Conservation (phyloP, 2,888 invertebrate species). For the Limnephilus auricula region DNA sequence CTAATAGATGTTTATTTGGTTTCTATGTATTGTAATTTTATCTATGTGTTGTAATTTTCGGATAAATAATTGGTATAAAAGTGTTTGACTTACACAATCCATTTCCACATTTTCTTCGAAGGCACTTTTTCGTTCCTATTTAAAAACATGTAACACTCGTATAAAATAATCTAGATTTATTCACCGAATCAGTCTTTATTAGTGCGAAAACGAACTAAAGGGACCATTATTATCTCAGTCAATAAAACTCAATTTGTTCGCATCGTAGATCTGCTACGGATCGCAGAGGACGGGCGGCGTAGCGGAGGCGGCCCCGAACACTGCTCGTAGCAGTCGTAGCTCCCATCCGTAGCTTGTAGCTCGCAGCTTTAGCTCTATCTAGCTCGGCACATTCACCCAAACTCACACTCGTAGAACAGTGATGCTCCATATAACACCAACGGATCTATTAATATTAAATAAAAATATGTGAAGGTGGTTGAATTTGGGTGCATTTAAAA, state of each 20-base stretch:
- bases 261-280: conserved; percentile 45
- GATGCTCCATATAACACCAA: conserved; percentile 52
- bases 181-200: conserved; percentile 55
- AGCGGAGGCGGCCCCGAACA: conserved; percentile 59
- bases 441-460: neutral
- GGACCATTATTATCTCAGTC: conserved; percentile 56
- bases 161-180: conserved; percentile 32
- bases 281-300: conserved; percentile 59
- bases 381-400: conserved; percentile 49
- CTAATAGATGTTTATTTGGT: neutral
- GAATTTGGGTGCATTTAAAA: neutral
- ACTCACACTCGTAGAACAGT: conserved; percentile 52
- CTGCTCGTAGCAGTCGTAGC: conserved; percentile 49
- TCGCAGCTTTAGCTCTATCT: neutral
- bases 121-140: conserved; percentile 54
- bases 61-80: neutral
- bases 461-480: neutral
- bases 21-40: neutral
- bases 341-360: neutral
- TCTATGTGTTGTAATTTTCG: neutral
- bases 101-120: conserved; percentile 61
- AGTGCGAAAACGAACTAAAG: conserved; percentile 12
- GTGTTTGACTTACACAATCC: conserved; percentile 63
- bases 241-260: conserved; percentile 64
- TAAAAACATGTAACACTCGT: conserved; percentile 26